phyloP scores from a whole-genome alignment of 2,797 vertebrate genomes.

The Halcyon badia region DNA sequence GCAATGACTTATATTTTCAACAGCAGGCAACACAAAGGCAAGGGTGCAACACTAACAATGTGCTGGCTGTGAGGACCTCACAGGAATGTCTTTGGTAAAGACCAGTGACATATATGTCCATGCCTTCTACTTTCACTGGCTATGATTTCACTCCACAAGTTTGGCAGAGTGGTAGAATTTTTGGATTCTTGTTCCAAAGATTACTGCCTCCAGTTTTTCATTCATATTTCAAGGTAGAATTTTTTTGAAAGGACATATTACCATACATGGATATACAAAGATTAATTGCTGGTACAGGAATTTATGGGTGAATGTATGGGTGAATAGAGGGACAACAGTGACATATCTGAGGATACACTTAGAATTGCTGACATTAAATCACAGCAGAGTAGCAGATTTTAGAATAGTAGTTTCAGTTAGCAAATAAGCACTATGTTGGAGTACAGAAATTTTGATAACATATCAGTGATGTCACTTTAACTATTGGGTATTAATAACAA shows the following conservation, averaged over 20 bases:
- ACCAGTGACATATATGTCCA: no score
- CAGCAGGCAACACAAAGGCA: not conserved
- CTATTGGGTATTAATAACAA: not conserved
- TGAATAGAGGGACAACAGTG: not conserved
- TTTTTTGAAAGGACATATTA: not conserved
- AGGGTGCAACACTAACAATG: fast-evolving
- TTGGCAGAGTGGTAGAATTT: not conserved
- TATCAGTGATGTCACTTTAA: not conserved
- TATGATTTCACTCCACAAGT: not conserved
- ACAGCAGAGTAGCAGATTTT: not conserved
- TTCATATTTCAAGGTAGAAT: not conserved
- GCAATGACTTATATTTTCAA: not conserved
- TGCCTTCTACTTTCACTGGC: not conserved
- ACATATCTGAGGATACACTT: not conserved
- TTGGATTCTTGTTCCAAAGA: not conserved
- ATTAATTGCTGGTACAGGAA: not conserved
- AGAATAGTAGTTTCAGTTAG: not conserved
- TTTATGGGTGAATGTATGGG: not conserved
- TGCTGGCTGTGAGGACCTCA: not conserved
- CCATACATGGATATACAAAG: not conserved
- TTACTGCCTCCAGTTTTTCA: not conserved
- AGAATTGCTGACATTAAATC: not conserved
- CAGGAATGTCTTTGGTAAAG: not conserved
- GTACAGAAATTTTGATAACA: not conserved
- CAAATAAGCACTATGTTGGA: not conserved